These are phyloP conservation scores for Cephonodes hylas DNA, from an alignment of 2,888 invertebrate species.

Conservation along the genomic window DNA sequence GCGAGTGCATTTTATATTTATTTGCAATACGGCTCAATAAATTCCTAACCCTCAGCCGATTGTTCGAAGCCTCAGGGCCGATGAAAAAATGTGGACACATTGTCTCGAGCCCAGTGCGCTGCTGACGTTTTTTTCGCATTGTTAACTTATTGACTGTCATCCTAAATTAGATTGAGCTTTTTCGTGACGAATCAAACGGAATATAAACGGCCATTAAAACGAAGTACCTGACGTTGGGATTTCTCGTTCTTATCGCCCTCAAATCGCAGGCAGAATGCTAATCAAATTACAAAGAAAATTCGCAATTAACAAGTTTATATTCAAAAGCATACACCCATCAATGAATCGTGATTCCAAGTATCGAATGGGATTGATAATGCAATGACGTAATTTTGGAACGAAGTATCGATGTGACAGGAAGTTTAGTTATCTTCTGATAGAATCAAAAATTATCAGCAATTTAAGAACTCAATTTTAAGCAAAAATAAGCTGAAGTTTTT, in stretches of 20 bases:
- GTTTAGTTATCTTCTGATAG: no score
- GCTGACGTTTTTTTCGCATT: slow-evolving; percentile 9
- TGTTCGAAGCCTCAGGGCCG: slow-evolving; percentile 47
- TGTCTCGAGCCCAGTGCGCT: slow-evolving; percentile 37
- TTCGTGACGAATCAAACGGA: slow-evolving; percentile 28
- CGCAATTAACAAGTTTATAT: neutral
- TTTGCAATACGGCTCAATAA: slow-evolving; percentile 73
- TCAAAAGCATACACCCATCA: no score
- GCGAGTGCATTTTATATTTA: slow-evolving; percentile 47
- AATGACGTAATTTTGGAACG: no score
- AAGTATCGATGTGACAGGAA: no score
- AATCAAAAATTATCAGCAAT: no score
- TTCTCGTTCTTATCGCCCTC: neutral
- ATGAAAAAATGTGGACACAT: slow-evolving; percentile 62
- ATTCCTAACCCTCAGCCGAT: slow-evolving; percentile 68
- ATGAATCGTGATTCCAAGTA: no score
- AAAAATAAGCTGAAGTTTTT: no score
- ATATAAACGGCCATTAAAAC: neutral
- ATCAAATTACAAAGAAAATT: neutral
- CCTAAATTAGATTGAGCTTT: slow-evolving; percentile 50
- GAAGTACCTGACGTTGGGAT: neutral
- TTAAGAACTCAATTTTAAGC: no score
- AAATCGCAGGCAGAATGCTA: neutral
- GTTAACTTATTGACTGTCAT: slow-evolving; percentile 43
- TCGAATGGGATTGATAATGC: no score